Base-by-base conservation (phyloP, 92 coral and sea anemone species). In the Meandrina meandrites region DNA sequence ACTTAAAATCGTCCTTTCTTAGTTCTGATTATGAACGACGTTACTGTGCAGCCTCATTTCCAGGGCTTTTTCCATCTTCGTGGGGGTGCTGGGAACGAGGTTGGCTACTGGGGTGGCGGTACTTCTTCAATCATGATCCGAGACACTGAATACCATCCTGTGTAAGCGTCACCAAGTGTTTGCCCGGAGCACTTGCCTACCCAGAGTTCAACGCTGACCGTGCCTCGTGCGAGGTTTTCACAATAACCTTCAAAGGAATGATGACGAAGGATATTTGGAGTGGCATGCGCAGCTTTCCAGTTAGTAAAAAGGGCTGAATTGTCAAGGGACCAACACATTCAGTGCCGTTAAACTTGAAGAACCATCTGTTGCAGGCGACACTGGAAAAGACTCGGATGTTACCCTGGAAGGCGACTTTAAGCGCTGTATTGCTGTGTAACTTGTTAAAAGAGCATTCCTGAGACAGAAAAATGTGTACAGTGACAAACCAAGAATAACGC, bases 41-140 rank as follows among this genome's bases (percentile, higher is more conserved):
- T n/a, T n/a, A n/a, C n/a, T n/a, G n/a, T n/a, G n/a, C n/a, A n/a
- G n/a, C n/a, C n/a, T n/a, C n/a, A n/a, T n/a, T n/a, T n/a, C n/a
- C n/a, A n/a, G n/a, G n/a, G n/a, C n/a, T n/a, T n/a, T n/a, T n/a
- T n/a, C n/a, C n/a, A n/a, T n/a, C n/a, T n/a, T n/a, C n/a, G n/a
- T n/a, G n/a, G n/a, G n/a, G n/a, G n/a, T n/a, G n/a, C n/a, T n/a
- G n/a, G n/a, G n/a, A n/a, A n/a, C n/a, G n/a, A n/a, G n/a, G n/a
- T n/a, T n/a, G n/a, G n/a, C 17, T 57, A 79, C 73, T 79, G 83
- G 21, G 92, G 68, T 32, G 90, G 89, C 13, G 87, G 87, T 34
- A 74, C 84, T 36, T 86, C 93, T 74, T 87, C 93, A 16, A 90
- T 71, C 57, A 90, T 90, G 17, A 90, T 87, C 37, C 91, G 80